These are phyloP conservation scores for Incurvaria masculella DNA, from an alignment of 2,888 invertebrate species.

Conservation along the genomic window DNA sequence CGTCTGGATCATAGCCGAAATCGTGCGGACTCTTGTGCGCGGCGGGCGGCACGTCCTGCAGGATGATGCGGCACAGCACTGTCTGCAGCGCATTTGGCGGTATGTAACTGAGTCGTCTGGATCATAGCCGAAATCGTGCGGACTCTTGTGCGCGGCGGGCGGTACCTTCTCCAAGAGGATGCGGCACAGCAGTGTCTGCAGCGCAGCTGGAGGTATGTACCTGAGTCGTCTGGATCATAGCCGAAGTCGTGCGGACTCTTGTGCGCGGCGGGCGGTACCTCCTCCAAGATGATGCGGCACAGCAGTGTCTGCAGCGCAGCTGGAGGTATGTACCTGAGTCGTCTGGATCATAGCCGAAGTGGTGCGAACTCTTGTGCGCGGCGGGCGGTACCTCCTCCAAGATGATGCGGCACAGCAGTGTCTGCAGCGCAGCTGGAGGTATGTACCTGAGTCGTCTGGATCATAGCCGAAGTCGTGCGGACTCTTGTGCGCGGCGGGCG, in stretches of 20 bases:
- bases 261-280: conserved; percentile 61
- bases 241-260: conserved; percentile 64
- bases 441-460: conserved; percentile 24
- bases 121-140: conserved; percentile 62
- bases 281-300: conserved; percentile 64
- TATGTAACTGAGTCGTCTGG: conserved; percentile 28
- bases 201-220: conserved; percentile 14
- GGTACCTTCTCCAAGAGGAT: conserved; percentile 66
- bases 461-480: conserved; percentile 63
- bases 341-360: conserved; percentile 60
- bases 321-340: background rate
- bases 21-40: conserved; percentile 62
- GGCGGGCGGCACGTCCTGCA: conserved; percentile 63
- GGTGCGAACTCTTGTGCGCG: conserved; percentile 62
- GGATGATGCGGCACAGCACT: conserved; percentile 63
- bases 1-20: conserved; percentile 61
- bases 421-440: conserved; percentile 41
- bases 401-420: conserved; percentile 63
- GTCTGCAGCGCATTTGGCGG: conserved; percentile 70
- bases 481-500: conserved; percentile 59
- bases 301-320: conserved; percentile 60
- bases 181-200: conserved; percentile 64
- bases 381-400: conserved; percentile 64
- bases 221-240: conserved; percentile 43
- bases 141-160: conserved; percentile 61